Evolutionary conservation across 2,797 vertebrate species (phyloP), one percentile per base, ranked within the genome.

Genomic region (Clarias fuscus): DNA sequence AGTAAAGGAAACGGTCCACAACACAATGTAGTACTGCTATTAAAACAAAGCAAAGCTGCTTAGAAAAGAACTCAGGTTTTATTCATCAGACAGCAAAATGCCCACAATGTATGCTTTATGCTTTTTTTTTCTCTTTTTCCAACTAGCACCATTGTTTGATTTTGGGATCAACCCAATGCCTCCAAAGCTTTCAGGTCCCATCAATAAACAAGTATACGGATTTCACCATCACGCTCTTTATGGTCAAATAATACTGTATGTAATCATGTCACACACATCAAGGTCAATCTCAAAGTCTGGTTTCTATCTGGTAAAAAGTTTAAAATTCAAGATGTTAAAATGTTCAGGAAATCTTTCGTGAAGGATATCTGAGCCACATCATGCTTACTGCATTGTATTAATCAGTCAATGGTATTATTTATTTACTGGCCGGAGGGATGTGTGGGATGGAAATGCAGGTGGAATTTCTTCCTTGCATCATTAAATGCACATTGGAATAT

Each of bases 51-150:
- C n/a, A 65, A 64, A n/a, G n/a, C 11, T n/a, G 24, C 11, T 64
- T 64, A 11, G 8, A 64, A 62, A 62, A 1, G 61, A 62, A n/a
- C 62, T 64, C 7, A 64, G 56, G 22, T 30, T 53, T 53, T 4
- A 84, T 84, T 77, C 33, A 53, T n/a, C 61, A 53, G 24, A 24
- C 71, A 75, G 8, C 15, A 77, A 22, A 33, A 84, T 37, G 65
- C n/a, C 15, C 14, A 18, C 14, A 15, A 18, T 58, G 33, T 10
- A 48, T 5, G 24, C 48, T n/a, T 70, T 59, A 71, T 33, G 18
- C n/a, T 58, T 56, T 67, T 48, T 48, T 48, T 10, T 48, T 43
- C 7, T 48, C 7, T 48, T 48, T 48, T 48, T 10, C 7, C 43
- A 48, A 58, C 58, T 17, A 82, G 11, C 24, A 2, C n/a, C 40